phyloP scores from a whole-genome alignment of 2,888 invertebrate genomes.

The Operophtera brumata region DNA sequence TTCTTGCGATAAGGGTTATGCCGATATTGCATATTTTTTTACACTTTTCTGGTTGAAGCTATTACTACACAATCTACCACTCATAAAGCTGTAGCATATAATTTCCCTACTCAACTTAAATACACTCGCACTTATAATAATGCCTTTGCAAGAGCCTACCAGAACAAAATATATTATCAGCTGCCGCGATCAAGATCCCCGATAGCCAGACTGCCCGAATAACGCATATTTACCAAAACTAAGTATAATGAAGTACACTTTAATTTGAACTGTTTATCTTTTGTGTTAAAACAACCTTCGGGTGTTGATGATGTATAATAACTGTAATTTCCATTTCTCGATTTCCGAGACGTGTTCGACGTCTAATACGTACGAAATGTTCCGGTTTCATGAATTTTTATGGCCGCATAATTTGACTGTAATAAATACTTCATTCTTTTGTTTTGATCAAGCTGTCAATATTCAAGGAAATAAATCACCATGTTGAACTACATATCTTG shows the following conservation, averaged over 20 bases:
- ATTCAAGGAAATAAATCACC: constrained; percentile 2
- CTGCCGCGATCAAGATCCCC: constrained; percentile 61
- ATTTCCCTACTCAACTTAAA: constrained; percentile 23
- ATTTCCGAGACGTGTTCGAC: constrained; percentile 73
- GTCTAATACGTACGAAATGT: constrained; percentile 66
- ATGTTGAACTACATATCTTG: background rate
- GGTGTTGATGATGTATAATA: constrained; percentile 78
- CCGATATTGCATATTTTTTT: background rate
- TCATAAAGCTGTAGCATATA: constrained; percentile 13
- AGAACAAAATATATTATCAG: constrained; percentile 50
- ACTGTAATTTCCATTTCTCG: constrained; percentile 74
- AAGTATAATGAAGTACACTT: constrained; percentile 73
- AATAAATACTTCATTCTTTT: constrained; percentile 49
- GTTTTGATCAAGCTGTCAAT: constrained; percentile 37
- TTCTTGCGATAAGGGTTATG: no score
- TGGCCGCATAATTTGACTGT: constrained; percentile 49
- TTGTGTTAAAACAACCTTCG: constrained; percentile 72
- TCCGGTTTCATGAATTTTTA: constrained; percentile 66
- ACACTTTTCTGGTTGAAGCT: background rate
- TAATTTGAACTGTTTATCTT: constrained; percentile 78
- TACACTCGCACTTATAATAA: constrained; percentile 27
- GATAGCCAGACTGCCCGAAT: constrained; percentile 68
- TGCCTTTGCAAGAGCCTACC: constrained; percentile 27
- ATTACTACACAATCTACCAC: constrained; percentile 7
- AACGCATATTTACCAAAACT: constrained; percentile 72